Evolutionary conservation across 1,140 invertebrate species (phyloP).

Genomic region (Sesamia nonagrioides): DNA sequence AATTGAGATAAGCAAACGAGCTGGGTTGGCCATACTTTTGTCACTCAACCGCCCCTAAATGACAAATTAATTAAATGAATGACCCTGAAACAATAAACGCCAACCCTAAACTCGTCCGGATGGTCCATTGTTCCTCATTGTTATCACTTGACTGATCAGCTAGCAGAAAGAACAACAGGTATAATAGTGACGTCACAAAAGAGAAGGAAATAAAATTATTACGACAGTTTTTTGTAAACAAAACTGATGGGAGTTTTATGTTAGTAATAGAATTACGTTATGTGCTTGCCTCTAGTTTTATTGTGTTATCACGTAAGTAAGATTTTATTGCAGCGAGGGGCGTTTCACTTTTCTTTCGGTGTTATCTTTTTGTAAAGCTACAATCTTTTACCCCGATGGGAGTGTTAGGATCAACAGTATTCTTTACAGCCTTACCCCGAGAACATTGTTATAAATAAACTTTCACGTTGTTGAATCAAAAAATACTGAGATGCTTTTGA

Average conservation of each 20-base stretch:
- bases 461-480: background rate
- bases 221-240: conserved; percentile 44
- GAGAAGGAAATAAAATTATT: conserved; percentile 39
- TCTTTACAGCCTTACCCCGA: conserved; percentile 7
- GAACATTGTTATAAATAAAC: conserved; percentile 12
- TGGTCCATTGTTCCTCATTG: conserved; percentile 45
- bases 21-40: conserved; percentile 36
- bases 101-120: conserved; percentile 43
- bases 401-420: conserved; percentile 1
- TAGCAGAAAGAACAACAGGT: conserved; percentile 49
- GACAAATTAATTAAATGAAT: conserved; percentile 51
- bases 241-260: conserved; percentile 42
- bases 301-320: conserved; percentile 44
- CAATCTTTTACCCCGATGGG: background rate
- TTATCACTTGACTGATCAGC: conserved; percentile 45
- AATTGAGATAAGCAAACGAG: conserved; percentile 45
- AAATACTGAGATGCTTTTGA: background rate
- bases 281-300: conserved; percentile 42
- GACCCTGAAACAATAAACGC: conserved; percentile 44
- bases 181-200: conserved; percentile 30
- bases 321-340: conserved; percentile 28
- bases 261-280: conserved; percentile 43
- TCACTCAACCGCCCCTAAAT: conserved; percentile 36
- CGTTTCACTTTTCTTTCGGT: background rate
- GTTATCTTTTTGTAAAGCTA: conserved; percentile 37